Conservation (phyloP, 2,797 vertebrate species). For the Fistularia commersonii region DNA sequence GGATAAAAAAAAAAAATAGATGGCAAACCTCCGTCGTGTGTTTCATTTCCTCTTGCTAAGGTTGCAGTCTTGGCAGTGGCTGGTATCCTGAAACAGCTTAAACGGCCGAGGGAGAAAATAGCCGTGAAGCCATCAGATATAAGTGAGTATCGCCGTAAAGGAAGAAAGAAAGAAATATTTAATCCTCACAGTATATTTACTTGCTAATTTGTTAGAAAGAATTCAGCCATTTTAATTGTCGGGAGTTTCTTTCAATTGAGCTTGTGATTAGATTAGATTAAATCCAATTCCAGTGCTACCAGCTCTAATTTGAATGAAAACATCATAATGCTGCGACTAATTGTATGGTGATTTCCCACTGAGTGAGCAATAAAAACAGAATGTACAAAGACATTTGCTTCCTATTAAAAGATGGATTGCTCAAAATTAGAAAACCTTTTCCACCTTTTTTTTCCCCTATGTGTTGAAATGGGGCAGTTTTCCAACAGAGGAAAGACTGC, state of each 20-base stretch:
- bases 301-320: not conserved
- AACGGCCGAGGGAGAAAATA: slow-evolving; percentile 85
- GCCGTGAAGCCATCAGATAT: slow-evolving; percentile 84
- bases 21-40: not conserved
- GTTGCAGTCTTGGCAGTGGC: slow-evolving; percentile 91
- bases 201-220: too few species aligned
- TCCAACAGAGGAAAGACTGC: too few species aligned
- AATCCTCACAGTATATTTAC: too few species aligned
- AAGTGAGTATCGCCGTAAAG: slow-evolving; percentile 72
- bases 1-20: not conserved
- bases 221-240: too few species aligned
- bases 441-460: too few species aligned
- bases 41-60: slow-evolving; percentile 56
- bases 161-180: too few species aligned
- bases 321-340: slow-evolving; percentile 6
- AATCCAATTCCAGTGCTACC: slow-evolving; percentile 1
- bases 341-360: slow-evolving; percentile 9
- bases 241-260: too few species aligned
- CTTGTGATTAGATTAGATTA: too few species aligned
- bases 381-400: slow-evolving; percentile 16
- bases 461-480: too few species aligned
- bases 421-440: too few species aligned
- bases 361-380: not conserved
- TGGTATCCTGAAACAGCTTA: slow-evolving; percentile 91
- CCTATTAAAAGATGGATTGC: slow-evolving; percentile 3